These are phyloP conservation scores for Achatina immaculata DNA, from an alignment of 1,140 invertebrate genomes.

Conservation along the genomic window DNA sequence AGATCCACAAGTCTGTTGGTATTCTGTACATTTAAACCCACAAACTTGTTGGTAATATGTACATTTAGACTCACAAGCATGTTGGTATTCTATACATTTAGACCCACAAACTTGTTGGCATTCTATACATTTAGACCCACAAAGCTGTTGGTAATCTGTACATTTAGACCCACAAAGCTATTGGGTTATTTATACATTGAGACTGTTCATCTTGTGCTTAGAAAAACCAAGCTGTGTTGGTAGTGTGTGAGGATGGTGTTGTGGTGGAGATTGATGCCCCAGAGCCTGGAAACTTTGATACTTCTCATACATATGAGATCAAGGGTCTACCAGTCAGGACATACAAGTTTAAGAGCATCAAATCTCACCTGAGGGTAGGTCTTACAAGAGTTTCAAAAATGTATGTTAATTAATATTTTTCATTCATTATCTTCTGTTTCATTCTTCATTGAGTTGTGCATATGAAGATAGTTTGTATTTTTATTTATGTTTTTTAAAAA, in stretches of 20 bases:
- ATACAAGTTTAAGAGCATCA: conserved; percentile 68
- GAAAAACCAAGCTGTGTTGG: conserved; percentile 61
- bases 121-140: too few relatives aligned
- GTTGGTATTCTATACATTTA: too few relatives aligned
- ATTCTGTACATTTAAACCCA: too few relatives aligned
- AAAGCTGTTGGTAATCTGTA: too few relatives aligned
- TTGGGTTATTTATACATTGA: too few relatives aligned
- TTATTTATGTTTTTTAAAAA: background rate
- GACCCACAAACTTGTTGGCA: too few relatives aligned
- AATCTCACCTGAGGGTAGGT: conserved; percentile 68
- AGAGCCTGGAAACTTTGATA: conserved; percentile 64
- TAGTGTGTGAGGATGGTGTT: conserved; percentile 66
- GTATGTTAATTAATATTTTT: background rate
- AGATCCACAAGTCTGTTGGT: too few relatives aligned
- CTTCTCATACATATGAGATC: conserved; percentile 66
- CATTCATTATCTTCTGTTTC: background rate
- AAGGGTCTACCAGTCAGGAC: conserved; percentile 58
- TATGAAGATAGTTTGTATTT: background rate
- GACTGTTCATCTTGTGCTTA: too few relatives aligned
- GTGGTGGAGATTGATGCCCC: conserved; percentile 67
- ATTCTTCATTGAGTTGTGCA: background rate
- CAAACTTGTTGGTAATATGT: too few relatives aligned
- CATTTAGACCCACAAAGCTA: too few relatives aligned
- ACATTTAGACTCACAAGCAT: too few relatives aligned
- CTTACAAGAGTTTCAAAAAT: background rate